Evolutionary conservation across 2,888 invertebrate genomes (phyloP), one percentile per base, ranked within the genome.

Genomic region (Rhamnusium bicolor): DNA sequence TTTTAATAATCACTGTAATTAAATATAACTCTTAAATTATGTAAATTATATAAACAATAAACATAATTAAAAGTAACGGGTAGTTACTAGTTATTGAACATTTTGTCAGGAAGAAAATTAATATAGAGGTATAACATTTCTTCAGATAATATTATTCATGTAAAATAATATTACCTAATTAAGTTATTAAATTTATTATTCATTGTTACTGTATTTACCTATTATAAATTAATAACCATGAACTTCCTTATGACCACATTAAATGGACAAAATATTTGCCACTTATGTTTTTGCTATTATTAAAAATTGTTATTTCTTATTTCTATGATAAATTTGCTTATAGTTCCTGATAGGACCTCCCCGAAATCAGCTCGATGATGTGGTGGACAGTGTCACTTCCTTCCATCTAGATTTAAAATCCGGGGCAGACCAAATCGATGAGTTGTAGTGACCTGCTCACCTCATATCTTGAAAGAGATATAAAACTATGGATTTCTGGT

Each of bases 131-230:
- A 24, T 24, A 24, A 24, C 24, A 24, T 24, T 24, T 24, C 24
- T 24, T 24, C 24, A 24, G 6, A 24, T 24, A 24, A 24, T 24
- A 24, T 24, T 24, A 2, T 58, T 58, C 5, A 8, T 8, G 58
- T 16, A 56, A 5, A 12, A 2, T 12, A 61, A 32, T 24, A n/a
- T 21, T 21, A 47, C 47, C n/a, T 65, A 65, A 65, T 65, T 53
- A 65, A 65, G 65, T 65, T 65, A 65, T 65, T 53, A 65, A 65
- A 29, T 65, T 29, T 51, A 29, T 32, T 65, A 53, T 53, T 47
- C 19, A 14, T 49, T 51, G 24, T n/a, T 21, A 14, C 27, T 51
- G 24, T n/a, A 63, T 51, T 29, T 49, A 63, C 32, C 40, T 65
- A 65, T 51, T 65, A 54, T 6, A 65, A 29, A 14, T 47, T 53